Evolutionary conservation across 2,113 vertebrate genomes (phyloP).

Genomic region (Gambusia holbrooki): DNA sequence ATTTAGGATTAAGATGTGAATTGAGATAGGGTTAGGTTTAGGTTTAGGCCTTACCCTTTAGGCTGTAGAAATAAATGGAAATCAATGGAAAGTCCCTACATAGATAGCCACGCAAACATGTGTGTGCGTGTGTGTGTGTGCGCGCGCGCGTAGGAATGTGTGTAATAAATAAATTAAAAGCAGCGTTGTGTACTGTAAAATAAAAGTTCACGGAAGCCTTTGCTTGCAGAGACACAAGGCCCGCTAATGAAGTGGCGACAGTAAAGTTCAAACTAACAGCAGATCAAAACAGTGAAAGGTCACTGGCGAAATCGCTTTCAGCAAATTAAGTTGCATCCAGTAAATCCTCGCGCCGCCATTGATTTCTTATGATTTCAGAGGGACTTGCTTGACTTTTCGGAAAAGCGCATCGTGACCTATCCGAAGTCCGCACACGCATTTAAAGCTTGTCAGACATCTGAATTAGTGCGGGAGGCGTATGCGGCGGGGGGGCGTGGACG

Average conservation of each 20-base stretch:
- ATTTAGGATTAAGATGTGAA: too few relatives aligned
- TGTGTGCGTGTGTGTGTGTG: rapidly evolving
- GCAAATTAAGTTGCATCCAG: slow-evolving; percentile 52
- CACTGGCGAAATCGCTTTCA: slow-evolving; percentile 52
- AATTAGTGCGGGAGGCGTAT: background rate
- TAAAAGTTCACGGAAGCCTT: background rate
- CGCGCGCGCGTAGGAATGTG: background rate
- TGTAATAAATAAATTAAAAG: background rate
- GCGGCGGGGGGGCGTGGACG: too few relatives aligned
- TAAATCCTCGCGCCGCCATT: slow-evolving; percentile 45
- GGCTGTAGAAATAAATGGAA: too few relatives aligned
- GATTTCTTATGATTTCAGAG: slow-evolving; percentile 58
- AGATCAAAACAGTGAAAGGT: slow-evolving; percentile 56
- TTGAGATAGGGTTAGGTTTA: too few relatives aligned
- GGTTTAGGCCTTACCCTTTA: too few relatives aligned
- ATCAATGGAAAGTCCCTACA: too few relatives aligned
- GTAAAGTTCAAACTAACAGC: slow-evolving; percentile 42
- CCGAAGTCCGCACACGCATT: slow-evolving; percentile 25
- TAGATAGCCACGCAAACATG: too few relatives aligned
- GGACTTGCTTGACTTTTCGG: slow-evolving; percentile 55
- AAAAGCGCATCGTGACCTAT: slow-evolving; percentile 50
- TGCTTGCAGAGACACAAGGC: slow-evolving; percentile 10
- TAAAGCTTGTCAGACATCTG: slow-evolving; percentile 42
- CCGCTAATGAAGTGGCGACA: slow-evolving; percentile 17
- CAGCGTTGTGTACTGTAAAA: slow-evolving; percentile 11